Conservation (phyloP, 2,888 invertebrate species). For the Drosophila dives region DNA sequence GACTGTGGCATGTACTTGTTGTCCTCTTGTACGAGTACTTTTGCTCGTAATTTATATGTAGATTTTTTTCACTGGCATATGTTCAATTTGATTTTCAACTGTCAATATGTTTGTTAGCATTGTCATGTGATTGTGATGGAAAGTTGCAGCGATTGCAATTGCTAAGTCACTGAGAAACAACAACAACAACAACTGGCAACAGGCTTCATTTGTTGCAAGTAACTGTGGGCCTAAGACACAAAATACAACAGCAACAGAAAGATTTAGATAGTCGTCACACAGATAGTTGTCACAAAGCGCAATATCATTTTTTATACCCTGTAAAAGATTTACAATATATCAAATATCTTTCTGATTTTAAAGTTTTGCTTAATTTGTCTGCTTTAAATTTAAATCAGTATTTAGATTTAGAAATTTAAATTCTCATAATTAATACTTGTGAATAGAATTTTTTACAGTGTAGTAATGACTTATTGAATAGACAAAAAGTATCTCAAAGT, state of each 20-base stretch:
- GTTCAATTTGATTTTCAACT: slow-evolving; percentile 74
- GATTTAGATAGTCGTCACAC: slow-evolving; percentile 28
- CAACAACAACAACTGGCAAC: slow-evolving; percentile 7
- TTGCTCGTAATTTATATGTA: slow-evolving; percentile 73
- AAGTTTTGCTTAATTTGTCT: background rate
- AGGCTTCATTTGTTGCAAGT: slow-evolving; percentile 13
- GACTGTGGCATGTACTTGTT: slow-evolving; percentile 49
- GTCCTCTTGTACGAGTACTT: slow-evolving; percentile 30
- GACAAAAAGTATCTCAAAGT: background rate
- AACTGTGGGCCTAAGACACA: slow-evolving; percentile 33
- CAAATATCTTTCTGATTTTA: background rate
- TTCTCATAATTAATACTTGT: background rate
- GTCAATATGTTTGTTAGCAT: slow-evolving; percentile 65
- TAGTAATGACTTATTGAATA: background rate
- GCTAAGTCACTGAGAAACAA: slow-evolving; percentile 29
- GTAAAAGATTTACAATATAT: background rate
- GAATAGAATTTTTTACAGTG: background rate
- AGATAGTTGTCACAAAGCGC: slow-evolving; percentile 6
- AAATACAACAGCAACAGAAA: slow-evolving; percentile 9
- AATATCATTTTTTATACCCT: slow-evolving; percentile 3
- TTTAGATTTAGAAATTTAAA: background rate
- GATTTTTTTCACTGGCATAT: slow-evolving; percentile 56
- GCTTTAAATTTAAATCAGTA: background rate
- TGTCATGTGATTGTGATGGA: slow-evolving; percentile 63
- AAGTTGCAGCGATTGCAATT: slow-evolving; percentile 54